Percentiles rank a stretch among this genome's conserved stretches.
Conservation (phyloP, 2,113 vertebrate genomes). For the Spilogale gracilis region DNA sequence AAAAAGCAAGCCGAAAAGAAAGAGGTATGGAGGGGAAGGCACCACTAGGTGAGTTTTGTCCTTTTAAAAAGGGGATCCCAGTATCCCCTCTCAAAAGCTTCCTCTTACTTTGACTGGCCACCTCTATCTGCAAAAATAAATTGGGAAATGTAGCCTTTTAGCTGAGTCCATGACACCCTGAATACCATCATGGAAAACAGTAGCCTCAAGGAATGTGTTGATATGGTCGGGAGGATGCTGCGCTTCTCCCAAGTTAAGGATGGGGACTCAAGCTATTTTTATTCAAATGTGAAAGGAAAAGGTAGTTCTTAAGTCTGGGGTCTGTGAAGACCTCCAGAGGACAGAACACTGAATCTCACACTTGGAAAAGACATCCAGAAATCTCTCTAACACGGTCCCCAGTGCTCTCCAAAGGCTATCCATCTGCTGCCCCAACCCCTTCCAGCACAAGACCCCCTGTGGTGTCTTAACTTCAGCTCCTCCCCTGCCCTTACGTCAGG, state of each 20-base stretch:
- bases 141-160: neutral
- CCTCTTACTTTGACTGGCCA: neutral
- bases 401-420: neutral
- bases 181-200: neutral
- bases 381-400: neutral
- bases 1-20: neutral
- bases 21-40: neutral
- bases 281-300: neutral
- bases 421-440: neutral
- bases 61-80: neutral
- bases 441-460: neutral
- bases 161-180: neutral
- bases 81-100: neutral
- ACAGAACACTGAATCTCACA: neutral
- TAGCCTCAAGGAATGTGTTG: neutral
- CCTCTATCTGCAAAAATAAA: neutral
- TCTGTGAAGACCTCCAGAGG: neutral
- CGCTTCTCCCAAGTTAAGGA: neutral
- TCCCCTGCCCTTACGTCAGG: neutral
- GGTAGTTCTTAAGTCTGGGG: neutral
- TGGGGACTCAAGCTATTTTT: neutral
- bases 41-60: neutral
- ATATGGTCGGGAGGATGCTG: neutral
- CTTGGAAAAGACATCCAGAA: neutral
- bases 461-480: neutral